A percentile compares a stretch with the other conserved stretches of the same genome.
phyloP scores from a whole-genome alignment of 2,113 vertebrate species.

The Athene noctua region DNA sequence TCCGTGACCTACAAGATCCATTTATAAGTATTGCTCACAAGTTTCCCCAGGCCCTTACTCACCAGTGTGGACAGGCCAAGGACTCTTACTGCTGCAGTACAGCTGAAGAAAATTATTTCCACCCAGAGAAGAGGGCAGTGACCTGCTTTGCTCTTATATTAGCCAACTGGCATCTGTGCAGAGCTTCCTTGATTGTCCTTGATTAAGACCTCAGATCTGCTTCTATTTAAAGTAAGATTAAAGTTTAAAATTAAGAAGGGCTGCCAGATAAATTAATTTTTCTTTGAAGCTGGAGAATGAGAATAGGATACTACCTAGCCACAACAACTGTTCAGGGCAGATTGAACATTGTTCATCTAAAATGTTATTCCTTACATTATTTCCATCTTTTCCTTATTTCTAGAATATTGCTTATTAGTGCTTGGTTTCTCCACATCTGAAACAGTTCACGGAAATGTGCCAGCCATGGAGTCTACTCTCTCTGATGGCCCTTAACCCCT shows the following conservation, averaged over 20 bases:
- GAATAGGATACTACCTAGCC: not conserved
- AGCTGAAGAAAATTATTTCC: conserved; percentile 24
- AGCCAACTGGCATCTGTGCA: not conserved
- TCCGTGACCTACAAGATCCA: not conserved
- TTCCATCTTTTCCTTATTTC: not conserved
- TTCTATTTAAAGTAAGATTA: not conserved
- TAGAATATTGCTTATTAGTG: not conserved
- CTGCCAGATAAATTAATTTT: not conserved
- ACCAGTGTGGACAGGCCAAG: conserved; percentile 23
- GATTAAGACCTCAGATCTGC: not conserved
- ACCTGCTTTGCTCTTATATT: not conserved
- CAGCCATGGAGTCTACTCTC: not conserved
- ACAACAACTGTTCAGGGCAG: not conserved
- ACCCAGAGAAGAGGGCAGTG: not conserved
- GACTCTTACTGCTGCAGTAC: not conserved
- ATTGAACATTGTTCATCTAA: not conserved
- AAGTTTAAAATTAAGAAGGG: not conserved
- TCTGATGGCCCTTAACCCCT: not conserved
- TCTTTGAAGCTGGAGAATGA: not conserved
- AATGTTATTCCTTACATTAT: not conserved
- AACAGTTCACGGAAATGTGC: not conserved
- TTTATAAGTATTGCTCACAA: conserved; percentile 12
- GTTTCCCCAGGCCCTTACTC: conserved; percentile 22
- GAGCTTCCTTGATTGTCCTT: not conserved
- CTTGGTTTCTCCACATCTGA: not conserved